Evolutionary conservation across 2,888 invertebrate species (phyloP).

Genomic region (Drosophila borborema): DNA sequence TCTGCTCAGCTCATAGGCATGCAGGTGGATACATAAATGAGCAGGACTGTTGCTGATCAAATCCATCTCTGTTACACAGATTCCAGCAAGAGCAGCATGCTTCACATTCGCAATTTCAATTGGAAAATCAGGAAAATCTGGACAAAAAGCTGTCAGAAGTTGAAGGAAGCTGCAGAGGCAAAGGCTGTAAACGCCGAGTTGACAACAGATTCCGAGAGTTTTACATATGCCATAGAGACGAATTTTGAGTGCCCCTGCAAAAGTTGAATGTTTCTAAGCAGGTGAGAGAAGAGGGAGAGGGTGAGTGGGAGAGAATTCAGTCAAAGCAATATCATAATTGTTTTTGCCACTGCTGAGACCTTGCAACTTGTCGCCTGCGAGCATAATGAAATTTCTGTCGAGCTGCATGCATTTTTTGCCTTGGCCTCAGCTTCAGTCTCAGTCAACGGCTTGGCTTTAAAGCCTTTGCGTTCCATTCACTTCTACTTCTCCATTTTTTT

Average conservation of each 20-base stretch:
- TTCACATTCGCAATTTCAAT: not conserved
- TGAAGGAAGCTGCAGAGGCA: not conserved
- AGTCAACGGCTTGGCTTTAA: conserved; percentile 24
- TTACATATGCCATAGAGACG: not conserved
- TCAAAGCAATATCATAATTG: conserved; percentile 40
- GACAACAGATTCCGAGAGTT: conserved; percentile 3
- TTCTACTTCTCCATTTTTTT: not conserved
- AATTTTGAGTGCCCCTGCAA: not conserved
- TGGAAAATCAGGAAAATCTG: not conserved
- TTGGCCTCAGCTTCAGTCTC: conserved; percentile 29
- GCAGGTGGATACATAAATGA: too few relatives aligned
- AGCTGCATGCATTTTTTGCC: conserved; percentile 10
- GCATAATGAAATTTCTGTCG: conserved; percentile 32
- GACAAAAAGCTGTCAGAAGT: not conserved
- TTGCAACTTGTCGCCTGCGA: conserved; percentile 26
- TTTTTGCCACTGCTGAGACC: conserved; percentile 38
- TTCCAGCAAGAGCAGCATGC: not conserved
- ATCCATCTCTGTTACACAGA: too few relatives aligned
- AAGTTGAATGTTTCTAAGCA: not conserved
- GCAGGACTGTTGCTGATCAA: too few relatives aligned
- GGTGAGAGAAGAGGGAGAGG: not conserved
- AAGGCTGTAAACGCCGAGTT: not conserved
- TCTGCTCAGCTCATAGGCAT: too few relatives aligned
- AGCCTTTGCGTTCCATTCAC: conserved; percentile 24
- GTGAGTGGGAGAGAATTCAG: not conserved